These are phyloP conservation scores for Radopholus similis DNA, from an alignment of 1,140 invertebrate species.

Conservation along the genomic window DNA sequence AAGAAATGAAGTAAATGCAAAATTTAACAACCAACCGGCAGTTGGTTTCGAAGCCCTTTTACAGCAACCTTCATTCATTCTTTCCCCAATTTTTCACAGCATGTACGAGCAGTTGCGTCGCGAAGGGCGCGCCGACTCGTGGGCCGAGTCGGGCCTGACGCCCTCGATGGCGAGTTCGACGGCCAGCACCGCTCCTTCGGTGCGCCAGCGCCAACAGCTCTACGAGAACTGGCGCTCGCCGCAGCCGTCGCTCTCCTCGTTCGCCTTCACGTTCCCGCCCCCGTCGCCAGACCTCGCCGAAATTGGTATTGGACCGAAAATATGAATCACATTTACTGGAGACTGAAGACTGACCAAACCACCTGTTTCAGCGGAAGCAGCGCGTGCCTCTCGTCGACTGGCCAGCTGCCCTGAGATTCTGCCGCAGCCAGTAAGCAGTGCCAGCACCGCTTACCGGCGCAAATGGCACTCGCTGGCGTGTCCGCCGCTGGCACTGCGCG, in stretches of 20 bases:
- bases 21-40: no score
- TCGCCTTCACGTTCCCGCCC: constrained; percentile 42
- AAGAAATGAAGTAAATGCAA: no score
- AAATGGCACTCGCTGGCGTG: constrained; percentile 14
- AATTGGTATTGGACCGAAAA: no score
- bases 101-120: constrained; percentile 27
- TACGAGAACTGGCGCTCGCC: constrained; percentile 50
- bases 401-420: constrained; percentile 30
- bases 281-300: constrained; percentile 42
- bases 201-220: constrained; percentile 43
- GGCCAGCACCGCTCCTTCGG: constrained; percentile 51
- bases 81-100: no score
- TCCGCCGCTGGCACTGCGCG: constrained; percentile 1
- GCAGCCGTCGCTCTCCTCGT: constrained; percentile 48
- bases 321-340: no score
- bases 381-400: constrained; percentile 30
- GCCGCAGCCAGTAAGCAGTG: background rate
- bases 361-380: constrained; percentile 32
- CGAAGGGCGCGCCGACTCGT: constrained; percentile 35
- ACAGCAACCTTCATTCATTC: background rate
- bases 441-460: background rate
- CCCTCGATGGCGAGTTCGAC: constrained; percentile 37
- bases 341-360: no score
- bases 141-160: constrained; percentile 26
- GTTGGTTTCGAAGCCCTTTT: background rate